A percentile compares a stretch with the other conserved stretches of the same genome.
Conservation (phyloP, 1,140 invertebrate genomes). For the Antheraea pernyi region DNA sequence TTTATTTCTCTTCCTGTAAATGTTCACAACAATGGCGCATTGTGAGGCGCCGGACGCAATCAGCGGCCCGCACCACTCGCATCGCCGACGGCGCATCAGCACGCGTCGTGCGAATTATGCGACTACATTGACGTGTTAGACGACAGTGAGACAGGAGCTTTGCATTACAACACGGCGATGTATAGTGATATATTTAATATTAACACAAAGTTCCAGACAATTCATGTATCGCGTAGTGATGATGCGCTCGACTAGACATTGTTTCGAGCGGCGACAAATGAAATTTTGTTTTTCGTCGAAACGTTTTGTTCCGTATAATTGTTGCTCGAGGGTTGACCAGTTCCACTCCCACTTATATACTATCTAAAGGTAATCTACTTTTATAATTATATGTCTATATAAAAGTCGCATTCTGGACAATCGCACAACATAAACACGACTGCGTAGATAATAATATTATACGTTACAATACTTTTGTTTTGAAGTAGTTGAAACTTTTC, state of each 20-base stretch:
- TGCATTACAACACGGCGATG: background rate
- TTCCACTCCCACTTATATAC: background rate
- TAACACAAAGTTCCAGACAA: background rate
- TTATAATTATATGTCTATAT: no score
- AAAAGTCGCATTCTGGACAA: no score
- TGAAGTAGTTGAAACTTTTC: no score
- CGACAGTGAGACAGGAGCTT: background rate
- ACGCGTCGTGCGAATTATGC: background rate
- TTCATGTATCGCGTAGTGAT: background rate
- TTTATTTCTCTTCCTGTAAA: constrained; percentile 2
- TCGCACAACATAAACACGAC: no score
- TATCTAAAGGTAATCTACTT: no score
- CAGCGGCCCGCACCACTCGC: background rate
- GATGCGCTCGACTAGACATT: background rate
- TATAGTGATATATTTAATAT: background rate
- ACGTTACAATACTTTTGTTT: no score
- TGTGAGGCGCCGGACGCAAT: constrained; percentile 2
- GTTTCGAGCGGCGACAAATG: background rate
- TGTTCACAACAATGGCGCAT: background rate
- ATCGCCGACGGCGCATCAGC: no score
- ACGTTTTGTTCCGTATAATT: constrained; percentile 3
- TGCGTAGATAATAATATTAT: no score
- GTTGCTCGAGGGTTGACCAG: background rate
- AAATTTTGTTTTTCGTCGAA: constrained; percentile 3
- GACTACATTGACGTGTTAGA: background rate